A percentile compares a stretch with the other conserved stretches of the same genome.
phyloP scores from a whole-genome alignment of 2,888 invertebrate species.

The Lissocephala sabroskyi region DNA sequence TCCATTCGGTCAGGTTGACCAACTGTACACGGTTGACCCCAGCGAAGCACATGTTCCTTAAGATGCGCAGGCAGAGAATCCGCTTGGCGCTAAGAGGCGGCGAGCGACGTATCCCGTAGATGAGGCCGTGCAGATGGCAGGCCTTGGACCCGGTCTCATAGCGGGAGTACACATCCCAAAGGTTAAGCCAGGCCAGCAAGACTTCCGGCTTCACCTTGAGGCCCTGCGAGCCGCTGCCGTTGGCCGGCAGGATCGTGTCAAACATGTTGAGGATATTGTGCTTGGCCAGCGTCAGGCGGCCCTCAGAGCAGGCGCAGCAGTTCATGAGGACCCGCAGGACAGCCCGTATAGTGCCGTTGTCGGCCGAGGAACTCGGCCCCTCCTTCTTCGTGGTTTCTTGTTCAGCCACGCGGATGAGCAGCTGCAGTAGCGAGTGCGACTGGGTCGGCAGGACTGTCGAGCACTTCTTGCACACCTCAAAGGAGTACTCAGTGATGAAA shows the following conservation, averaged over 20 bases:
- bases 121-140: constrained; percentile 56
- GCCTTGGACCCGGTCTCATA: constrained; percentile 60
- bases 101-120: constrained; percentile 47
- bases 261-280: constrained; percentile 64
- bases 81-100: constrained; percentile 33
- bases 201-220: constrained; percentile 53
- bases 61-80: constrained; percentile 54
- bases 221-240: constrained; percentile 21
- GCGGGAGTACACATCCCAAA: constrained; percentile 69
- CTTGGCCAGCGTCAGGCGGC: constrained; percentile 65
- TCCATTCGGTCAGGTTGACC: constrained; percentile 49
- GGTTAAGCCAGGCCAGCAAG: constrained; percentile 60
- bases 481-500: constrained; percentile 66
- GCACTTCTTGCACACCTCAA: constrained; percentile 66
- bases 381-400: constrained; percentile 63
- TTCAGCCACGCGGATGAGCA: constrained; percentile 53
- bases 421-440: constrained; percentile 62
- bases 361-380: constrained; percentile 14
- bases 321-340: constrained; percentile 65
- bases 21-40: constrained; percentile 57
- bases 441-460: constrained; percentile 44
- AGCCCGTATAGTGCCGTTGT: constrained; percentile 29
- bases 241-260: constrained; percentile 61
- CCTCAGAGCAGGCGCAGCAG: constrained; percentile 69
- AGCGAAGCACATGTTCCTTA: constrained; percentile 70